Conservation (phyloP, 2,113 vertebrate genomes). For the Triplophysa siluroides region DNA sequence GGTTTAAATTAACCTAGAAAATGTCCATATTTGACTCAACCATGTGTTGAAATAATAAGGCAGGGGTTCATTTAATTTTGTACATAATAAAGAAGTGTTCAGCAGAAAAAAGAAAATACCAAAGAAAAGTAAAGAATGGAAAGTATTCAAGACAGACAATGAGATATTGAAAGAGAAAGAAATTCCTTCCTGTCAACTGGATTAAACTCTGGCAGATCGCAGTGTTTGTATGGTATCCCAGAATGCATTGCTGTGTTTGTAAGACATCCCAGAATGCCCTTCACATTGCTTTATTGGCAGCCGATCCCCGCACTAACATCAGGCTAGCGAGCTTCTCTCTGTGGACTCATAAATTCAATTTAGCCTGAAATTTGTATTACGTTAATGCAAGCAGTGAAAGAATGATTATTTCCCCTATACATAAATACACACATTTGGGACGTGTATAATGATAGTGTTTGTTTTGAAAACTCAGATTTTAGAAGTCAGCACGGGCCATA, state of each 20-base stretch:
- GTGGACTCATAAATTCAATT: slow-evolving; percentile 63
- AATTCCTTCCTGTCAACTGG: background rate
- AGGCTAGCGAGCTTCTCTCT: slow-evolving; percentile 64
- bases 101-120: background rate
- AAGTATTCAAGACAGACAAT: background rate
- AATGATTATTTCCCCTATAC: slow-evolving; percentile 63
- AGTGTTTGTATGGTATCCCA: slow-evolving; percentile 46
- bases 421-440: slow-evolving; percentile 67
- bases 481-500: slow-evolving; percentile 45
- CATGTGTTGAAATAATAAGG: no score
- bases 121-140: background rate
- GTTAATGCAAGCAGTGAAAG: slow-evolving; percentile 70
- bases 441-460: slow-evolving; percentile 62
- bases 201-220: slow-evolving; percentile 9
- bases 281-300: slow-evolving; percentile 27
- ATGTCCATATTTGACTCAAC: no score
- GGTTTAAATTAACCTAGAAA: no score
- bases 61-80: no score
- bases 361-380: slow-evolving; percentile 64
- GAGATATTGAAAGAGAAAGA: background rate
- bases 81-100: no score
- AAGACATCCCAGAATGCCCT: slow-evolving; percentile 43
- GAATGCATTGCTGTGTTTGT: slow-evolving; percentile 39
- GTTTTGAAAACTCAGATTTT: slow-evolving; percentile 63
- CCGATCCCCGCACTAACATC: slow-evolving; percentile 61